Conservation (phyloP, 1,140 invertebrate species). For the Himalopsyche phryganea region DNA sequence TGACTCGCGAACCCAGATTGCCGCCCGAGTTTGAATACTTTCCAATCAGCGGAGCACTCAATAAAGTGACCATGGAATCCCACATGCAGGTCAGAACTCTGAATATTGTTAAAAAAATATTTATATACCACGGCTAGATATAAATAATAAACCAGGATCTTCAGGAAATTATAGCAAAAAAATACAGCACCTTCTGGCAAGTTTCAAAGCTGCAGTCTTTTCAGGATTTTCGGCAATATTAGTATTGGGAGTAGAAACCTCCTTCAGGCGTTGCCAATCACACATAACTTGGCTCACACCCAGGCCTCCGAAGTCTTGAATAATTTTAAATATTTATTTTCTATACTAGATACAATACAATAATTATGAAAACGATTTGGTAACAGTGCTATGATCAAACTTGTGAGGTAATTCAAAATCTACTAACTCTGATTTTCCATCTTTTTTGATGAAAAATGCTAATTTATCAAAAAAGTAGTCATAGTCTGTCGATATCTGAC, state of each 20-base stretch:
- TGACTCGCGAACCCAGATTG: constrained; percentile 51
- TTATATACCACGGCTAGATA: no score
- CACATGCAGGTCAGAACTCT: constrained; percentile 85
- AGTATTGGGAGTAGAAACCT: constrained; percentile 65
- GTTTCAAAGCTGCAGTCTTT: constrained; percentile 46
- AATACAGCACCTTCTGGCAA: constrained; percentile 48
- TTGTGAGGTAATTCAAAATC: no score
- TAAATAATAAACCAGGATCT: no score
- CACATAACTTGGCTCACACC: constrained; percentile 75
- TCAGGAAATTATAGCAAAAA: no score
- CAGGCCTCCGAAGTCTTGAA: constrained; percentile 79
- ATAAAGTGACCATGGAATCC: constrained; percentile 84
- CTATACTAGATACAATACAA: no score
- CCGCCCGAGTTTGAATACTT: constrained; percentile 50
- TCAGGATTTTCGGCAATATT: constrained; percentile 55
- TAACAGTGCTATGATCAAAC: no score
- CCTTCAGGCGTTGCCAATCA: constrained; percentile 78
- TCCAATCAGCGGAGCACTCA: constrained; percentile 71
- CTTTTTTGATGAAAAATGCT: no score
- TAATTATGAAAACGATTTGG: constrained; percentile 3
- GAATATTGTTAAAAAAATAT: constrained; percentile 14
- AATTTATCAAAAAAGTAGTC: no score
- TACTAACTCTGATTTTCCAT: no score
- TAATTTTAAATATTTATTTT: no score
- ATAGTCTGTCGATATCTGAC: no score